Evolutionary conservation across 2,113 vertebrate genomes (phyloP).

Genomic region (Ictalurus furcatus): DNA sequence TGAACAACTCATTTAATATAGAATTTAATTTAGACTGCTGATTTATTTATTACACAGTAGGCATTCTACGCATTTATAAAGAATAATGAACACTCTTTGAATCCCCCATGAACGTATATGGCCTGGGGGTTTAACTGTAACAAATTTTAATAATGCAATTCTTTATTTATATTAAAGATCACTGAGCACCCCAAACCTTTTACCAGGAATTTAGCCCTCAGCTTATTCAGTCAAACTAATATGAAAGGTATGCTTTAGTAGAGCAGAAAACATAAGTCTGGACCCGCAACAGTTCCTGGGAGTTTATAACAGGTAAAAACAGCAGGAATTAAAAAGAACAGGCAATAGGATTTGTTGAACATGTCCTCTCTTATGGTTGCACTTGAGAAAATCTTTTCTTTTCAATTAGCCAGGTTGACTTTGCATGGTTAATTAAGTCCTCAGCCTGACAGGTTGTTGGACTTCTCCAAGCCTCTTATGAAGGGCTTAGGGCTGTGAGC

Average conservation of each 20-base stretch:
- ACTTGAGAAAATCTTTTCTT: conserved; percentile 63
- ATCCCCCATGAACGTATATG: neutral
- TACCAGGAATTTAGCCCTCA: neutral
- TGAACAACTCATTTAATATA: neutral
- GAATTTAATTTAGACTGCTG: neutral
- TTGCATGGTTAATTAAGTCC: conserved; percentile 77
- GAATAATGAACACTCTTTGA: neutral
- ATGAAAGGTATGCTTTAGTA: neutral
- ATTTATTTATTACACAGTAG: conserved; percentile 5
- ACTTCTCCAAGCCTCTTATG: conserved; percentile 76
- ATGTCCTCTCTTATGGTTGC: conserved; percentile 46
- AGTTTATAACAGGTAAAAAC: neutral
- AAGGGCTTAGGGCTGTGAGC: conserved; percentile 65
- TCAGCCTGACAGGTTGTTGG: conserved; percentile 76
- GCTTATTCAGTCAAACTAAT: conserved; percentile 2
- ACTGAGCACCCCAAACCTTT: neutral
- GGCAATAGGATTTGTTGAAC: conserved; percentile 50
- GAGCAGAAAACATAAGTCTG: neutral
- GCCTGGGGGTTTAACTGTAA: neutral
- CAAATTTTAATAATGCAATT: conserved; percentile 10
- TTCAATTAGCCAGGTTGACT: conserved; percentile 79
- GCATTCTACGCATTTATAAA: neutral
- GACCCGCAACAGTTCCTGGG: neutral
- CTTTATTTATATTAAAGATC: neutral
- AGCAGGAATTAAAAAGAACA: conserved; percentile 15